Evolutionary conservation across 2,888 invertebrate species (phyloP), one percentile per base, ranked within the genome.

Genomic region (Diploptera punctata): DNA sequence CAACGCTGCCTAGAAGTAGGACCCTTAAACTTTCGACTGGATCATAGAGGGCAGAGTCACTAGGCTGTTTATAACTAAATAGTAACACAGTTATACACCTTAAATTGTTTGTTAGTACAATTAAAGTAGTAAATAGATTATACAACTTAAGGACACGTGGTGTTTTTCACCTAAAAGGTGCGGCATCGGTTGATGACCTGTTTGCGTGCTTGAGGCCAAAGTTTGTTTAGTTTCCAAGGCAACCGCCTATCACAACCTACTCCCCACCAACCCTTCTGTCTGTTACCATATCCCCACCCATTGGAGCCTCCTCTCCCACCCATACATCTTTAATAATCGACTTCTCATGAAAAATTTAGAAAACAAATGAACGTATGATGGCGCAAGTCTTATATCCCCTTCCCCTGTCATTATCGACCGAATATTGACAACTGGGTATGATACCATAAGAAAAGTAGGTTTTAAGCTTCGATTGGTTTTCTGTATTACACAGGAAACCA

Each of bases 221-320:
- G 73, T 75, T 75, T 75, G 73, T 72, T 65, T 68, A 44, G 75
- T 75, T n/a, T 38, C 75, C 73, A 54, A 26, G 72, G 72, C 67
- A 72, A 75, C 75, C 72, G 57, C 70, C 69, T 65, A 71, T 75
- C 54, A 65, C 75, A 69, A 54, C 67, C 43, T 19, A 16, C 47
- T 49, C 60, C 61, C 67, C 73, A 19, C 54, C 47, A 21, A n/a
- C 31, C n/a, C 31, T 16, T 38, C 26, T 31, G 29, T 26, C 49
- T 47, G 44, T 44, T 21, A 29, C 65, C 47, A 47, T 19, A 52
- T 19, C 52, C 52, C 52, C 57, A 57, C 57, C 57, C 57, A 57
- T 31, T 29, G n/a, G 9, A 44, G 21, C 43, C 24, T 47, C 65
- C 65, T 26, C 65, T 24, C 47, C 65, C 65, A 65, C 57, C 19